Base-by-base conservation (phyloP, 2,113 vertebrate genomes). In the Porphyrio hochstetteri region DNA sequence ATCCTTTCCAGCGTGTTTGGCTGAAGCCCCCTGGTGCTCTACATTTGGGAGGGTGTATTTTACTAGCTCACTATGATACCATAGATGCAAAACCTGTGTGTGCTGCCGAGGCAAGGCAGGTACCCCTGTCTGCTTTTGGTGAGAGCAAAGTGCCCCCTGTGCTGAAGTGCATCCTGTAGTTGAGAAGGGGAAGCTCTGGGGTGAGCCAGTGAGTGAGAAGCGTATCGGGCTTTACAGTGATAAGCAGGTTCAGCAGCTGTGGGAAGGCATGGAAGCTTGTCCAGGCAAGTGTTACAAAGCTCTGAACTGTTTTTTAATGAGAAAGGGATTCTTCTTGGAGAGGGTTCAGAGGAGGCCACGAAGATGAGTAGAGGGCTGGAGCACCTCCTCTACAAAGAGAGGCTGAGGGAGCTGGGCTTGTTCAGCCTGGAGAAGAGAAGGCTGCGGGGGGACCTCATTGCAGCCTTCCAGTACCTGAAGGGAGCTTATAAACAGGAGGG, bases 51-150 rank as follows among this genome's bases (percentile, higher is more conserved):
- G 10, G 0, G 35, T 61, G 72, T 44, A 61, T 79, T 79, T 67
- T 16, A 9, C 9, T 10, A 1, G 35, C 21, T 64, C 25, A 2
- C 36, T 23, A 3, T n/a, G 19, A 2, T 12, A 11, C 16, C 0
- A 1, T n/a, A 8, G 2, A 4, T 3, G 35, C 52, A 15, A 31
- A 20, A 31, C n/a, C n/a, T 11, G 48, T 3, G 5, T 33, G 5
- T 3, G 24, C 42, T 24, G 80, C 6, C 27, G 13, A 13, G 33
- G 57, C 11, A 3, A n/a, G 0, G 4, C 23, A 4, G 52, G 53
- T 36, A 13, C 65, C 50, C 8, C 44, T 2, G 3, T 2, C 42
- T 21, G 68, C 50, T 20, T 7, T 9, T 9, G 11, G 42, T 1
- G n/a, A 15, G 40, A 46, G 20, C 25, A 40, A 52, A 38, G 48